Evolutionary conservation across 2,113 vertebrate species (phyloP).

Genomic region (Charadrius vociferus): DNA sequence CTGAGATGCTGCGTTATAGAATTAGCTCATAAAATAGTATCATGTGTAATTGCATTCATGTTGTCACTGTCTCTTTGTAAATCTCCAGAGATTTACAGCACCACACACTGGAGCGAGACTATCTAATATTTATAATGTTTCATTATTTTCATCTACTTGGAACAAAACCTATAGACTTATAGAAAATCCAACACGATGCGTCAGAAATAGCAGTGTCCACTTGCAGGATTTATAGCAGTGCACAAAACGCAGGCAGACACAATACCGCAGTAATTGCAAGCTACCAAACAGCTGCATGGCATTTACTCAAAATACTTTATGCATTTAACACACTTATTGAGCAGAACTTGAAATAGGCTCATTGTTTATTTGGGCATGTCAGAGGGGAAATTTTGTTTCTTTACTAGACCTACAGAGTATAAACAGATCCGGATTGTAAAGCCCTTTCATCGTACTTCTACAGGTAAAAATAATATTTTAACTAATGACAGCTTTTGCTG

Average conservation of each 20-base stretch:
- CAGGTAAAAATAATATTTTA: constrained; percentile 31
- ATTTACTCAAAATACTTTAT: constrained; percentile 67
- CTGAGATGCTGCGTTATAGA: constrained; percentile 58
- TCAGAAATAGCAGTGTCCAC: constrained; percentile 58
- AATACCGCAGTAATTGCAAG: constrained; percentile 35
- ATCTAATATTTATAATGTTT: constrained; percentile 68
- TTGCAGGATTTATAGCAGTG: constrained; percentile 36
- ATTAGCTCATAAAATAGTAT: constrained; percentile 57
- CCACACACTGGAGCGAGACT: constrained; percentile 25
- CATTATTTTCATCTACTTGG: constrained; percentile 25
- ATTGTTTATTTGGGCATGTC: constrained; percentile 40
- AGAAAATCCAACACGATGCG: constrained; percentile 26
- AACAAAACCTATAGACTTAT: constrained; percentile 2
- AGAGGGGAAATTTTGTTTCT: neutral
- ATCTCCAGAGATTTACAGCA: constrained; percentile 62
- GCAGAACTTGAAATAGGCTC: constrained; percentile 46
- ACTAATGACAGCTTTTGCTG: neutral
- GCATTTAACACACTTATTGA: constrained; percentile 54
- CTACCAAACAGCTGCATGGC: constrained; percentile 64
- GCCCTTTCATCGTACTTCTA: neutral
- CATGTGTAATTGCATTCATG: constrained; percentile 50
- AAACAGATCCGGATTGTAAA: neutral
- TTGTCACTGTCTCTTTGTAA: constrained; percentile 57
- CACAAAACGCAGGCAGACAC: constrained; percentile 34
- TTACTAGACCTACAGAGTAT: neutral